These are phyloP conservation scores for Cladopsammia gracilis DNA, from an alignment of 64 coral and sea anemone species.

Conservation along the genomic window DNA sequence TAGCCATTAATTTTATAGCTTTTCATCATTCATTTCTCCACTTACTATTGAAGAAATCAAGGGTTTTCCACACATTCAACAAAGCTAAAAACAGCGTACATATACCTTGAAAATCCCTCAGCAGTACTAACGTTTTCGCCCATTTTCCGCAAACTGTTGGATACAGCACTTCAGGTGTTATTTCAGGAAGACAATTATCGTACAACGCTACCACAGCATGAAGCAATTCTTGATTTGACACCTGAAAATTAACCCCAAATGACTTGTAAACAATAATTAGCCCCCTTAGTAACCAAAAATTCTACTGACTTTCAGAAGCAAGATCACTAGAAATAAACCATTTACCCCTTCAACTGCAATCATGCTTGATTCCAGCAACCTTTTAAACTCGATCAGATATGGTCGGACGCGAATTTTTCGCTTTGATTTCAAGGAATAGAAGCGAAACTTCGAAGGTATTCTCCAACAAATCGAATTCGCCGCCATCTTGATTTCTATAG, in stretches of 20 bases:
- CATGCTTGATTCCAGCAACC: conserved; percentile 65
- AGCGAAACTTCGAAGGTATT: conserved; percentile 78
- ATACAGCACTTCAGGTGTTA: conserved; percentile 93
- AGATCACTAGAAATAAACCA: neutral
- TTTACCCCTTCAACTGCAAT: conserved; percentile 79
- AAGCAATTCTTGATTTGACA: conserved; percentile 88
- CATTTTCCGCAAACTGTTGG: conserved; percentile 91
- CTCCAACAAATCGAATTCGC: conserved; percentile 97
- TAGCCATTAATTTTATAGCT: too few species aligned
- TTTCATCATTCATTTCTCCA: too few species aligned
- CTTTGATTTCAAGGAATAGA: conserved; percentile 83
- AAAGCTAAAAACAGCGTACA: neutral
- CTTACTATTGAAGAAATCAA: too few species aligned
- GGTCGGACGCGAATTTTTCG: conserved; percentile 75
- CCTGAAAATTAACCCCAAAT: conserved; percentile 35
- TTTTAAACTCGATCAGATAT: conserved; percentile 85
- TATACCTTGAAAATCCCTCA: conserved; percentile 73
- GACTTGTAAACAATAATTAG: conserved; percentile 19
- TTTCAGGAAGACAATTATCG: conserved; percentile 88
- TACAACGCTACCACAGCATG: conserved; percentile 86
- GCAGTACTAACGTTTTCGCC: conserved; percentile 82
- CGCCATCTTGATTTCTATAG: conserved; percentile 84
- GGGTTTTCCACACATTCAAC: too few species aligned
- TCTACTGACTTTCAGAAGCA: neutral
- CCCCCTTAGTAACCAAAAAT: neutral